Evolutionary conservation across 2,113 vertebrate species (phyloP).

Genomic region (Phylloscopus trochilus): DNA sequence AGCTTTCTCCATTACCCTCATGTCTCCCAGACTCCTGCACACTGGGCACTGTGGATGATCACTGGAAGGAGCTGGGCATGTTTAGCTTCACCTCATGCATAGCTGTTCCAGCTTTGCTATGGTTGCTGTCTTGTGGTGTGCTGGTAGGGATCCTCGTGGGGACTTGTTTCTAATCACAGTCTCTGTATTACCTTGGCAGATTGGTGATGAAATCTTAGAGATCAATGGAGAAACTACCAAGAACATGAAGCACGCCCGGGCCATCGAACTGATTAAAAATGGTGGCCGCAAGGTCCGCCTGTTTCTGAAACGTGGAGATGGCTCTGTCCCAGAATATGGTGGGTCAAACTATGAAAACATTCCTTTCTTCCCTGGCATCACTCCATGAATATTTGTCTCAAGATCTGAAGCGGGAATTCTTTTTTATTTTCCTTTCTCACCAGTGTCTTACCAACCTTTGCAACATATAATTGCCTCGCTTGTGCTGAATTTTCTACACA

Average conservation of each 20-base stretch:
- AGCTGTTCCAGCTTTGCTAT: background rate
- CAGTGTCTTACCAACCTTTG: constrained; percentile 84
- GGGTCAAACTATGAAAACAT: constrained; percentile 99
- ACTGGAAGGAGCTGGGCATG: background rate
- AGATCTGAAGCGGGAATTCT: constrained; percentile 80
- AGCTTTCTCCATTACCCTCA: background rate
- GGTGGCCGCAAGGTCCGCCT: constrained; percentile 92
- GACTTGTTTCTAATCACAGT: background rate
- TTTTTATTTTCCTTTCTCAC: constrained; percentile 78
- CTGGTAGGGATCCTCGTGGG: background rate
- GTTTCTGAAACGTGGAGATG: constrained; percentile 96
- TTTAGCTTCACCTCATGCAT: background rate
- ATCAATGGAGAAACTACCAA: constrained; percentile 99
- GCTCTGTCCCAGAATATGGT: constrained; percentile 99
- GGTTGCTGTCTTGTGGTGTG: background rate
- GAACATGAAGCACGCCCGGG: constrained; percentile 98
- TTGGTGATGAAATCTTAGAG: constrained; percentile 97
- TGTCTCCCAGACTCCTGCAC: background rate
- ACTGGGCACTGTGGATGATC: background rate
- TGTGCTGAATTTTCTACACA: constrained; percentile 83
- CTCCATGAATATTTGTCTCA: constrained; percentile 88
- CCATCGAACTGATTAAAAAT: constrained; percentile 99
- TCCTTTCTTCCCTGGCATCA: constrained; percentile 98
- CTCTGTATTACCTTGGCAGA: constrained; percentile 70
- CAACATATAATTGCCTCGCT: constrained; percentile 82